Evolutionary conservation across 2,113 vertebrate species (phyloP).

Genomic region (Colossoma macropomum): DNA sequence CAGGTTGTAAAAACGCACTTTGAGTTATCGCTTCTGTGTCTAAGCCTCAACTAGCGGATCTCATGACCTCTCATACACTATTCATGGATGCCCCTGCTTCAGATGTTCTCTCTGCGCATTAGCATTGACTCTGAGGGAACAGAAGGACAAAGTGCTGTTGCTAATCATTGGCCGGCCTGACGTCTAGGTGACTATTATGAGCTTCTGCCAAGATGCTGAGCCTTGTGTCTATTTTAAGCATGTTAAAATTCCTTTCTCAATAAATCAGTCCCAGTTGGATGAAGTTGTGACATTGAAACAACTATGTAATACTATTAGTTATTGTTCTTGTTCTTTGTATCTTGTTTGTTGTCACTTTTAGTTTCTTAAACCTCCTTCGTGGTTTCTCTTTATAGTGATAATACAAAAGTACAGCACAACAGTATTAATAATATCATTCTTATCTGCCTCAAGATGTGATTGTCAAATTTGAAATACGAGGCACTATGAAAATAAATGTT

Average conservation of each 20-base stretch:
- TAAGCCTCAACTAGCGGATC: neutral
- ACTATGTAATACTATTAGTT: no score
- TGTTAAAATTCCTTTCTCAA: no score
- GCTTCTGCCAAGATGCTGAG: neutral
- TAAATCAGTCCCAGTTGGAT: neutral
- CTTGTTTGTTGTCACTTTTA: no score
- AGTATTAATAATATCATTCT: no score
- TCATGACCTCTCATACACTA: conserved; percentile 1
- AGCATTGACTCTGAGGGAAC: neutral
- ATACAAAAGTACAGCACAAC: no score
- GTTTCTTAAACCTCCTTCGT: no score
- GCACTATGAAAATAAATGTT: no score
- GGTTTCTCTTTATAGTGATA: no score
- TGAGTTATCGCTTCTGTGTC: conserved; percentile 9
- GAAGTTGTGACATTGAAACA: no score
- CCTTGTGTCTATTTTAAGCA: neutral
- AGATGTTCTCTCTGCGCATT: neutral
- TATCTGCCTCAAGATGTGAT: no score
- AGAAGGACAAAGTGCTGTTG: neutral
- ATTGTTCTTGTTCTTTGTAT: no score
- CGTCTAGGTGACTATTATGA: neutral
- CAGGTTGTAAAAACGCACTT: conserved; percentile 4
- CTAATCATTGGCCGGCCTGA: neutral
- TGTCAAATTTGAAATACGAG: no score
- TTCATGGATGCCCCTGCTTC: neutral